Evolutionary conservation across 1,140 invertebrate genomes (phyloP), one percentile per base, ranked within the genome.

Genomic region (Lepidostoma basale): DNA sequence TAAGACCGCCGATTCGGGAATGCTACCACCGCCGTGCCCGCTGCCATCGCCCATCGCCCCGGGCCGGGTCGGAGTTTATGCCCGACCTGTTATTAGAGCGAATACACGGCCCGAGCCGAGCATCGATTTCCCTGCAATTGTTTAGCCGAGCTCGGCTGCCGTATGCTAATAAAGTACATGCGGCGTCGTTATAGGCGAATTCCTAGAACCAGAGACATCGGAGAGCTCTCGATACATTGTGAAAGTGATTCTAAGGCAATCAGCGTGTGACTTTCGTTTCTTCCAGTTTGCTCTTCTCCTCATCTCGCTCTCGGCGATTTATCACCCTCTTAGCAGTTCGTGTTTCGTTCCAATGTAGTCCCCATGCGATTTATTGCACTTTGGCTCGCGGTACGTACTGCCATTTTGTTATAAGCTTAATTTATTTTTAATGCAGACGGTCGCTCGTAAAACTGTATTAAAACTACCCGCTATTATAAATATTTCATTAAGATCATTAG

Each of bases 11-110:
- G 45, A n/a, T 22, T 18, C 45, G n/a, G 45, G 33, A 22, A 22
- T n/a, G 30, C 52, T 56, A 39, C 52, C 28, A 22, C 23, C n/a
- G 23, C 28, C 16, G 14, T 36, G 45, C 10, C 9, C 12, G n/a
- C 25, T 49, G 45, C 45, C 45, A 22, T 49, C 30, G 52, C 26
- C 28, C n/a, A n/a, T n/a, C n/a, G n/a, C n/a, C 5, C 30, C 52
- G 3, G 52, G 49, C 49, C 16, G 28, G 52, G 52, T 56, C 30
- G 28, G 9, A 39, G 8, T 56, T 56, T 36, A 33, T 56, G 36
- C 28, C 52, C n/a, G 28, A 12, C 10, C 45, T 12, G 12, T 49
- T 23, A 49, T 49, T 23, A 47, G 10, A 23, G 44, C 20, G 25
- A 23, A 49, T 14, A 49, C 45, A 26, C 25, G 45, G 20, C 1